A percentile compares a stretch with the other conserved stretches of the same genome.
These are phyloP conservation scores for Panurus biarmicus DNA, from an alignment of 2,113 vertebrate species.

Conservation along the genomic window DNA sequence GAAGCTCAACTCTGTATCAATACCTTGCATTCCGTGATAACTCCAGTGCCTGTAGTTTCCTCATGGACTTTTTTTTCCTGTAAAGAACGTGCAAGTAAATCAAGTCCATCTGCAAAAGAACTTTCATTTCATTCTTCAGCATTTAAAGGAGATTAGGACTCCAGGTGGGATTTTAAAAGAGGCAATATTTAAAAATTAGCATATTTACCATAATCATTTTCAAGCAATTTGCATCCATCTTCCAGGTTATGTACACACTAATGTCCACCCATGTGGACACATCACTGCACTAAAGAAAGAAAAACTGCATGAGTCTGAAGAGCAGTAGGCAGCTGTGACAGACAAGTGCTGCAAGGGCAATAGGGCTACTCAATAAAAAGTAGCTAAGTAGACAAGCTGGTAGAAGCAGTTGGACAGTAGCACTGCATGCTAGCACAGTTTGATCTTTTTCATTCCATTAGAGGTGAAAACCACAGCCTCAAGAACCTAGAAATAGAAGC, in stretches of 20 bases:
- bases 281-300: slow-evolving; percentile 29
- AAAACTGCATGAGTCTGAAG: slow-evolving; percentile 6
- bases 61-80: neutral
- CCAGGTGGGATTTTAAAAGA: slow-evolving; percentile 17
- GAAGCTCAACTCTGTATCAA: neutral
- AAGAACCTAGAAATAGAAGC: neutral
- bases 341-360: neutral
- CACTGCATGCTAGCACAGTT: neutral
- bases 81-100: neutral
- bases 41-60: neutral
- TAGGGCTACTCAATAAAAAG: neutral
- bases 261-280: slow-evolving; percentile 19
- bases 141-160: slow-evolving; percentile 6
- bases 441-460: slow-evolving; percentile 28
- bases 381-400: neutral
- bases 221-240: slow-evolving; percentile 40
- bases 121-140: neutral
- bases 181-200: slow-evolving; percentile 33
- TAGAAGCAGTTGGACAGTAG: neutral
- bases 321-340: slow-evolving; percentile 11
- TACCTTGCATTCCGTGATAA: neutral
- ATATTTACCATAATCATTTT: slow-evolving; percentile 23
- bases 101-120: neutral
- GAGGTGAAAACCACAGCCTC: neutral
- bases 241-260: neutral